A percentile compares a stretch with the other conserved stretches of the same genome.
Evolutionary conservation across 2,797 vertebrate species (phyloP).

Genomic region (Scarus forsteni): DNA sequence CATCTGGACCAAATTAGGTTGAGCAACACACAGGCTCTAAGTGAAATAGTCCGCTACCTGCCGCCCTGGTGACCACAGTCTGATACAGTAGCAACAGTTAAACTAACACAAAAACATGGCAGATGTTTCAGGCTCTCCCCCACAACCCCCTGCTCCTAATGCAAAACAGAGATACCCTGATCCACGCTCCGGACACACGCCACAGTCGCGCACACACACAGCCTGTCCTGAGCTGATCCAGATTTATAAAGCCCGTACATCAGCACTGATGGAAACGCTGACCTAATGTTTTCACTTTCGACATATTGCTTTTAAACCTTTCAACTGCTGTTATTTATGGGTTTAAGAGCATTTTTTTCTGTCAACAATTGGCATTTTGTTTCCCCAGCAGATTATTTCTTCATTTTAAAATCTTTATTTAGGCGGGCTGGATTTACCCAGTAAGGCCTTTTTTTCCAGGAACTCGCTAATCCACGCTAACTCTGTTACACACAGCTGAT

Average conservation of each 20-base stretch:
- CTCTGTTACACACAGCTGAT: slow-evolving; percentile 7
- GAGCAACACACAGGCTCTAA: slow-evolving; percentile 76
- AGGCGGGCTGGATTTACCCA: slow-evolving; percentile 8
- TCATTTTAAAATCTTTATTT: slow-evolving; percentile 23
- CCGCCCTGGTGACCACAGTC: slow-evolving; percentile 81
- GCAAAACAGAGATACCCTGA: slow-evolving; percentile 77
- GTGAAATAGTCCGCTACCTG: slow-evolving; percentile 83
- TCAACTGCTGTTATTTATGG: slow-evolving; percentile 23
- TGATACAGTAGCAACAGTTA: slow-evolving; percentile 86
- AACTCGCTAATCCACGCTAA: neutral
- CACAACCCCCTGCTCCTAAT: slow-evolving; percentile 66
- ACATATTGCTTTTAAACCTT: slow-evolving; percentile 29
- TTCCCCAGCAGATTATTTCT: slow-evolving; percentile 12
- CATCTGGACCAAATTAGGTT: slow-evolving; percentile 85
- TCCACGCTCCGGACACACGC: slow-evolving; percentile 30
- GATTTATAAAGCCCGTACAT: slow-evolving; percentile 48
- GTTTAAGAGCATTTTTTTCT: slow-evolving; percentile 13
- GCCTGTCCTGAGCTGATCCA: slow-evolving; percentile 53
- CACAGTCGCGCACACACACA: slow-evolving; percentile 16
- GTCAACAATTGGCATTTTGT: slow-evolving; percentile 20
- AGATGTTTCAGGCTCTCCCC: slow-evolving; percentile 74
- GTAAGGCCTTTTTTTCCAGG: neutral
- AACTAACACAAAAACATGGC: slow-evolving; percentile 84
- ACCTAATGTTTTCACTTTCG: slow-evolving; percentile 25
- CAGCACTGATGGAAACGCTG: slow-evolving; percentile 34